phyloP scores from a whole-genome alignment of 1,140 invertebrate species.

The Zaprionus kolodkinae region DNA sequence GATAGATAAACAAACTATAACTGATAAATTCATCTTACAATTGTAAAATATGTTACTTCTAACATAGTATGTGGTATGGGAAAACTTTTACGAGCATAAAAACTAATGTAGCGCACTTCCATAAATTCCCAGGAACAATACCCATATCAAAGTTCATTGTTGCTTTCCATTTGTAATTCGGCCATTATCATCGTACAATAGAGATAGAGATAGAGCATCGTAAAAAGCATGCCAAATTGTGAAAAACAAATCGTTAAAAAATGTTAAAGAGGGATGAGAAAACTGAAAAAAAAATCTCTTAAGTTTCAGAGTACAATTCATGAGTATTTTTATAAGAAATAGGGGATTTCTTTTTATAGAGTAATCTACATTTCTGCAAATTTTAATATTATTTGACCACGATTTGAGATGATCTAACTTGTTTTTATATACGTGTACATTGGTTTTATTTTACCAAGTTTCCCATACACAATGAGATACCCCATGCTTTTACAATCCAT shows the following conservation, averaged over 20 bases:
- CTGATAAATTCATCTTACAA: constrained; percentile 17
- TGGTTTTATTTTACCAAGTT: background rate
- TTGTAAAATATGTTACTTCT: background rate
- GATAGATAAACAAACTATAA: constrained; percentile 4
- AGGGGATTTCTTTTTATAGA: too few relatives aligned
- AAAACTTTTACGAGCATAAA: background rate
- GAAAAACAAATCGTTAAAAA: constrained; percentile 46
- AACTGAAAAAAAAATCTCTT: too few relatives aligned
- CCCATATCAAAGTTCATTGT: background rate
- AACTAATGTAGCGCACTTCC: background rate
- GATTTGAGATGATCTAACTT: background rate
- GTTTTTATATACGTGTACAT: background rate
- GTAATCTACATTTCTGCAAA: too few relatives aligned
- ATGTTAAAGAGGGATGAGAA: background rate
- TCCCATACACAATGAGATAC: background rate
- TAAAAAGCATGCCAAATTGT: constrained; percentile 16
- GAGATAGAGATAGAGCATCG: constrained; percentile 38
- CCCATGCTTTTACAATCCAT: background rate
- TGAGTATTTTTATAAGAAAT: background rate
- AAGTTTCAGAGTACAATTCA: background rate
- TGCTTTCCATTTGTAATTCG: constrained; percentile 18
- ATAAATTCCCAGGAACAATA: background rate
- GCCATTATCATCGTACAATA: constrained; percentile 56
- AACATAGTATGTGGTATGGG: background rate
- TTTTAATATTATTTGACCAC: too few relatives aligned